Evolutionary conservation across 2,113 vertebrate genomes (phyloP), one percentile per base, ranked within the genome.

Genomic region (Lipophrys pholis): DNA sequence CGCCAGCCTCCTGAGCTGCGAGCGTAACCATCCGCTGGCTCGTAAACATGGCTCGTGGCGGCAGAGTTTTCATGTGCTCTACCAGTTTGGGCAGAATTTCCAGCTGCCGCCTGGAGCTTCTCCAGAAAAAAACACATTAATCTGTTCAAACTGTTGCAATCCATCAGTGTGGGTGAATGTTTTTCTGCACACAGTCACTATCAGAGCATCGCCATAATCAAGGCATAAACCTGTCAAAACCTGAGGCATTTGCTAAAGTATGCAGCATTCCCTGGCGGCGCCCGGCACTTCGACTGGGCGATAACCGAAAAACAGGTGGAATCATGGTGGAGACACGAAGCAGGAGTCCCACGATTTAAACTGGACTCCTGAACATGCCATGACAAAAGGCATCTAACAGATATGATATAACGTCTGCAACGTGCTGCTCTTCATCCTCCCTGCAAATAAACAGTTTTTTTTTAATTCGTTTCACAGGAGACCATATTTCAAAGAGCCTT

Each of bases 221-320:
- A 40, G 51, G 68, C 57, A 53, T 58, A 54, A 51, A 54, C 41
- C 63, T 73, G 74, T 58, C 62, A 72, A 48, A 78, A 52, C 57
- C 39, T 55, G 15, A 51, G 16, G 61, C 14, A 6, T 46, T 46
- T 45, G 38, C 17, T 49, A 43, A 57, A 16, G 17, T 40, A 46
- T 55, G 63, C 42, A 42, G 55, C n/a, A 6, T 11, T 50, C 43
- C 3, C 3, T n/a, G 45, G 21, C 40, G 1, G 11, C 0, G 0
- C 41, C 11, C 36, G 14, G 45, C 10, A 49, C 70, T 67, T 59
- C 9, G 67, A 49, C 46, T 52, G 54, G 69, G 71, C 10, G 35
- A 52, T 52, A 45, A 64, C 11, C 50, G n/a, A 53, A n/a, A 40
- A n/a, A 30, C 8, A 16, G 11, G 51, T 15, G 45, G 12, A 36